Percentiles rank a stretch among this genome's conserved stretches.
Evolutionary conservation across 2,113 vertebrate species (phyloP).

Genomic region (Phrynosoma blainvillii): DNA sequence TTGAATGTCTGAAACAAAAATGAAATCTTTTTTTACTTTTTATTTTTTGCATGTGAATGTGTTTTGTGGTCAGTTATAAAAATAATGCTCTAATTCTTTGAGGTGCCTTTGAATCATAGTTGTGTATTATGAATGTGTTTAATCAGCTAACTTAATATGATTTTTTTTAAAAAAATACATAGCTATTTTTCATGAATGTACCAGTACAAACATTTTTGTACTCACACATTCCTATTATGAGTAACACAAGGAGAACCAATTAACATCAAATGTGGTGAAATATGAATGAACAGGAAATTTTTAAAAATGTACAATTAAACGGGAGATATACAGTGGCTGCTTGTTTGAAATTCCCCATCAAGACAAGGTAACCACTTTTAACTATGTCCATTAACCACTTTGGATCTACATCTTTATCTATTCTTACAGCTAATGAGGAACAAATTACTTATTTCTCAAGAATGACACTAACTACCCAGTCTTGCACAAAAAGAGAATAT

Average conservation of each 20-base stretch:
- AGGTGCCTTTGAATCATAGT: constrained; percentile 21
- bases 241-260: constrained; percentile 42
- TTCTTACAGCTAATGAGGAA: constrained; percentile 75
- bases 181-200: constrained; percentile 36
- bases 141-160: constrained; percentile 42
- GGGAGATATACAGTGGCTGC: constrained; percentile 41
- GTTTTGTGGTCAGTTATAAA: constrained; percentile 2
- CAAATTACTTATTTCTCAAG: constrained; percentile 84
- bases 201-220: constrained; percentile 54
- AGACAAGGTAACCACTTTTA: constrained; percentile 64
- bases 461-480: constrained; percentile 82
- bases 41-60: not conserved
- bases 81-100: constrained; percentile 14
- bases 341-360: constrained; percentile 49
- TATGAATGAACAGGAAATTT: constrained; percentile 51
- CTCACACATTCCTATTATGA: constrained; percentile 36
- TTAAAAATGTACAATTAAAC: constrained; percentile 60
- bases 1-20: not conserved
- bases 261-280: constrained; percentile 57
- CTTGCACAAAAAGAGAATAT: constrained; percentile 81
- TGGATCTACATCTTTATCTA: constrained; percentile 75
- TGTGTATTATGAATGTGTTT: constrained; percentile 35
- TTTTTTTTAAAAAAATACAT: constrained; percentile 29
- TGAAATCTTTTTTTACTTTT: not conserved
- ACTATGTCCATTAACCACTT: constrained; percentile 62